Base-by-base conservation (phyloP, 2,888 invertebrate genomes). In the Nymphalis polychloros region DNA sequence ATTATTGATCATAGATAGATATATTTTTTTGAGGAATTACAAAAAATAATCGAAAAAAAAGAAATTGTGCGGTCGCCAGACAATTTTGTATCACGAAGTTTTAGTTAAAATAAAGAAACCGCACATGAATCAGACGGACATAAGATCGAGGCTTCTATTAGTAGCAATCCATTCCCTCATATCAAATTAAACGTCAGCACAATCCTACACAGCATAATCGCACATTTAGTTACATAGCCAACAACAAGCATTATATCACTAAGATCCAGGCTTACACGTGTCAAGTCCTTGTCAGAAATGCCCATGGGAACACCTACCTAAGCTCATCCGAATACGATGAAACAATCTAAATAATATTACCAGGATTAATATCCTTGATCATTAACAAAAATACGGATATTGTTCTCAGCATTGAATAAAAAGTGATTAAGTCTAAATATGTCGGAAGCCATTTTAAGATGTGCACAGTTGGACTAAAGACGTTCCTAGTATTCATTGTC, bases 281-380 rank as follows among this genome's bases (percentile, higher is more conserved):
- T 69, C 69, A 69, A 50, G 66, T 66, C 63, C 62, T 66, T 66
- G 59, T 69, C 65, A 62, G 69, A 20, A 59, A 48, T 23, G 66
- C 66, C 61, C 61, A 23, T 17, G 61, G 50, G 66, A 53, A 55
- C 53, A 60, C 52, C n/a, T 31, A 55, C 31, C 69, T 70, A 72
- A 72, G 73, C 71, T 68, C 65, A 27, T 64, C 65, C 69, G 67
- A 72, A 77, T 75, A 75, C 70, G 73, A 68, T 64, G 65, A 47
- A 49, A 71, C 65, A 52, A 59, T 8, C 74, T 78, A 77, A 78
- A 78, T 77, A 77, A 75, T 76, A 77, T 77, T 77, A 78, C 77
- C 76, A 73, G 75, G 65, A 64, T 68, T 72, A 73, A 77, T 78
- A 76, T 73, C 71, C 67, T 53, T 35, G 47, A 60, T 31, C 48